Conservation (phyloP, 92 coral and sea anemone species). For the Actinernus sp. region DNA sequence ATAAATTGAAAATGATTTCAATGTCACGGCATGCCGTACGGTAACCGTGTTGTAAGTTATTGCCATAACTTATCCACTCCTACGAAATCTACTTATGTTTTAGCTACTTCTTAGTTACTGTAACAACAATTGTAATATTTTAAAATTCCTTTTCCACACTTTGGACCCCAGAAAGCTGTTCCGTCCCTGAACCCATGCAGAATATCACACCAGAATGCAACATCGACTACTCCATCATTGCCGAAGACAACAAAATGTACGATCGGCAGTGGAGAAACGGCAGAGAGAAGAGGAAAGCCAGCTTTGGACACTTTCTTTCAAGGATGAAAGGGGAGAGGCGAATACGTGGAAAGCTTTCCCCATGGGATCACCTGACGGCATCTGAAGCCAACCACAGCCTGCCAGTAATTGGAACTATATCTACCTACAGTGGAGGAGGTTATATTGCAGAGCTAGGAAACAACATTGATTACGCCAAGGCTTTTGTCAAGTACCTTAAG, state of each 20-base stretch:
- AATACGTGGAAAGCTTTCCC: conserved; percentile 4
- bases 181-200: conserved; percentile 5
- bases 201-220: conserved; percentile 26
- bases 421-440: conserved; percentile 73
- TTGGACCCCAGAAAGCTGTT: conserved; percentile 5
- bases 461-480: conserved; percentile 17
- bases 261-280: conserved; percentile 28
- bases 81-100: no score
- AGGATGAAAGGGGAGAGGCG: not conserved
- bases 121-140: no score
- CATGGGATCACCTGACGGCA: conserved; percentile 52
- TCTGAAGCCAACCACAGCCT: conserved; percentile 45
- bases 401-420: conserved; percentile 41
- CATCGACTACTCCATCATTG: conserved; percentile 1
- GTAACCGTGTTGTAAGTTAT: no score
- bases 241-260: conserved; percentile 20
- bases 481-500: conserved; percentile 13
- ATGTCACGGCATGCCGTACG: no score
- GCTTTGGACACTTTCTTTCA: no score
- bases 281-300: no score
- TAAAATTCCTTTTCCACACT: not conserved
- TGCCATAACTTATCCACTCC: no score
- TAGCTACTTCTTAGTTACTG: no score
- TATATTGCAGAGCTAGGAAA: conserved; percentile 32
- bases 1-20: no score